Base-by-base conservation (phyloP, 2,888 invertebrate species). In the Tenthredo distinguenda region DNA sequence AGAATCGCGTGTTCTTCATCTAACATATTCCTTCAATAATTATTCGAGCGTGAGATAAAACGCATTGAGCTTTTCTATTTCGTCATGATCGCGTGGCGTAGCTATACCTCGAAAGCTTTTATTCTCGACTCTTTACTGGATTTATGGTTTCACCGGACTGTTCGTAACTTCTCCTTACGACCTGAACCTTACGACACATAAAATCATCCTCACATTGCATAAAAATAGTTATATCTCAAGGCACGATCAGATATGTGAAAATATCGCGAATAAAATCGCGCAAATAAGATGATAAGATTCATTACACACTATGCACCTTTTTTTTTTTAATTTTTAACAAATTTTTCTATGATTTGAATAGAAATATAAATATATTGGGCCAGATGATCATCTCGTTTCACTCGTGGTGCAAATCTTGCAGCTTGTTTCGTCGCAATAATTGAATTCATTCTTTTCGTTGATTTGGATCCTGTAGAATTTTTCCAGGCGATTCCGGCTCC, bases 121-220 rank as follows among this genome's bases (percentile, higher is more conserved):
- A 74, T 74, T 43, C 72, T 43, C n/a, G 72, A 40, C 40, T 43
- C 40, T 43, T 26, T 74, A 43, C 43, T 74, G 72, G 31, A 74
- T 74, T 74, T 74, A 74, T 74, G 50, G 55, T 77, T 77, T 77
- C 34, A 21, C 15, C 55, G 50, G 34, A 31, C 34, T 55, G 31
- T 55, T 50, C 55, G 77, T 34, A 50, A 55, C 34, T 77, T 40
- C 7, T 37, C 15, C 31, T 71, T 71, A 71, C 40, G 72, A 74
- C 72, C 40, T 21, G 47, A 47, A 77, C 50, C 77, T 50, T 77
- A 77, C 77, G 77, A 77, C 77, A 55, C 50, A 77, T 77, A 77
- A 77, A 77, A 77, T 77, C 55, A 50, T 47, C n/a, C 77, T 26
- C 6, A 40, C 76, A 76, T 76, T 40, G 31, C 47, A 71, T n/a